Base-by-base conservation (phyloP, 1,140 invertebrate genomes). In the Drosophila parvula region DNA sequence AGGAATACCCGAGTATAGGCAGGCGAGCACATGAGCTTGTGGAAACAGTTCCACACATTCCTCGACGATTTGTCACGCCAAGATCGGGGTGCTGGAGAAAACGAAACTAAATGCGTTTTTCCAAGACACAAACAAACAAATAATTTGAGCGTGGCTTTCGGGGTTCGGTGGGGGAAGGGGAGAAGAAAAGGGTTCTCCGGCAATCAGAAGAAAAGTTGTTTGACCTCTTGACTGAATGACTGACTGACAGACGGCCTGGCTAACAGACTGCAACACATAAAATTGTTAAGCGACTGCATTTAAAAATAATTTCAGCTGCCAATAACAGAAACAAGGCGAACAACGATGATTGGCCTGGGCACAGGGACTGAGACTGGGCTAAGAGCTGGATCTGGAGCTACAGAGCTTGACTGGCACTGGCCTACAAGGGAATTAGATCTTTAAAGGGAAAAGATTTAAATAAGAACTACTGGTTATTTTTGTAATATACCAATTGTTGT, bases 291-390 rank as follows among this genome's bases (percentile, higher is more conserved):
- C 84, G 80, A 65, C 80, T 89, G 83, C 83, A 88, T 89, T 89
- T 89, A 89, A 89, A 89, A 84, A 89, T 82, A 89, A 88, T 89
- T 88, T 83, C 74, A 80, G 80, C 80, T 88, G 83, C 84, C 84
- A 89, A 89, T 89, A 89, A 89, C 79, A 57, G 75, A 69, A 76
- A 56, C 55, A 63, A 56, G 70, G 62, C 61, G 43, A 68, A 50
- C 59, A 36, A 62, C 65, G 75, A 77, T 69, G 62, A 77, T 77
- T 78, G 73, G 70, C 63, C 74, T 69, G 78, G 59, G 28, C 47
- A 28, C 61, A 69, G 65, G 65, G 65, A 44, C 38, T 43, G 30
- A 22, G 36, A 36, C 60, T 34, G 50, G 30, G 11, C 30, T 63
- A 12, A 38, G 53, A 28, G 51, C 40, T 43, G 22, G 32, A 65